Evolutionary conservation across 2,888 invertebrate species (phyloP), one percentile per base, ranked within the genome.

Genomic region (Lamellibrachia satsuma): DNA sequence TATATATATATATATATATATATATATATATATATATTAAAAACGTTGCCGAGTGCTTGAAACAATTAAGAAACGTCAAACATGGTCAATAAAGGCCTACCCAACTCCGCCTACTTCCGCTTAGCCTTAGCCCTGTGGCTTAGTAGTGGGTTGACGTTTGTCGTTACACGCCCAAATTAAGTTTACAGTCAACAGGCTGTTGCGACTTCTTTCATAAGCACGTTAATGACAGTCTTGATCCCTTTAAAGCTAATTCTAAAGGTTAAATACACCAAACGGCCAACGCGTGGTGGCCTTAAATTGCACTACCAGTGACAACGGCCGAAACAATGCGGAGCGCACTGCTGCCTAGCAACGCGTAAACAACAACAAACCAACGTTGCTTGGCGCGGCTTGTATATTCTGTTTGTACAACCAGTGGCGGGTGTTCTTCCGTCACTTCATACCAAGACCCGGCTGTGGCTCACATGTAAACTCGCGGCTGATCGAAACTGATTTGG

Each of bases 361-460:
- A 75, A 75, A 75, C 75, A 75, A 75, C 75, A 75, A 75, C 75
- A 75, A 75, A 75, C 75, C 75, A 75, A 75, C 75, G 75, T 75
- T 75, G 75, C 75, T 22, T 75, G 75, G 75, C 22, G 75, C 75
- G n/a, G 75, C 75, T 75, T 75, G 75, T 75, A 22, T 75, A 22
- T 75, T 75, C 75, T 75, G 75, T 75, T 75, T 75, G 75, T 75
- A 75, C 75, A 6, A 75, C 75, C 75, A n/a, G 75, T 75, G 75
- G 75, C 75, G 75, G 75, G 75, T 22, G 75, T 75, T 75, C 75
- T n/a, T 75, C 75, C n/a, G 75, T 75, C 75, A 75, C 75, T 75
- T 75, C 22, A 75, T n/a, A 75, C 75, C n/a, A 75, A 75, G 75
- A 75, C 75, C 75, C 15, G n/a, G 75, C 75, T 22, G 75, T 15